A percentile compares a stretch with the other conserved stretches of the same genome.
phyloP scores from a whole-genome alignment of 2,888 invertebrate genomes.

The Glaucopsyche alexis region DNA sequence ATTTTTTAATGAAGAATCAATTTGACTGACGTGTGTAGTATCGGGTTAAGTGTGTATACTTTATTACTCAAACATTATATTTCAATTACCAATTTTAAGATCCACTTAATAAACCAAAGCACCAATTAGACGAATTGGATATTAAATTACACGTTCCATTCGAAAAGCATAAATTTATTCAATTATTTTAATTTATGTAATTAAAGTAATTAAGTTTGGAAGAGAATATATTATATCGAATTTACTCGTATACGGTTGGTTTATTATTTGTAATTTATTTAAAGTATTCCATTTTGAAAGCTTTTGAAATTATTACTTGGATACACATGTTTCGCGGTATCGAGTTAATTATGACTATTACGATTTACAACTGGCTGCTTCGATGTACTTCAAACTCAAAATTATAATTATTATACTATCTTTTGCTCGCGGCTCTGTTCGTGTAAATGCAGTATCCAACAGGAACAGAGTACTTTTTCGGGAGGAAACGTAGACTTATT shows the following conservation, averaged over 20 bases:
- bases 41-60: too few relatives aligned
- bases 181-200: slow-evolving; percentile 8
- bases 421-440: too few relatives aligned
- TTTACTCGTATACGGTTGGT: slow-evolving; percentile 9
- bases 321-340: neutral
- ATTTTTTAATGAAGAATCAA: too few relatives aligned
- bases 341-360: neutral
- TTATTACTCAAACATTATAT: neutral
- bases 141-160: neutral
- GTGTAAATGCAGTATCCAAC: too few relatives aligned
- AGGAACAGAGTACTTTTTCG: too few relatives aligned
- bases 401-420: neutral
- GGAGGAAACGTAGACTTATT: too few relatives aligned
- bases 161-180: neutral
- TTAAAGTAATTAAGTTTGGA: slow-evolving; percentile 2
- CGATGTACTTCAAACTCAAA: neutral
- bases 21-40: too few relatives aligned
- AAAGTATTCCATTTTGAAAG: neutral
- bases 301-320: neutral
- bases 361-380: neutral
- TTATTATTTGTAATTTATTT: neutral
- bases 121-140: neutral
- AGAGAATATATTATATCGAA: neutral
- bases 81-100: neutral
- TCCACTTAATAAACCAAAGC: neutral